These are phyloP conservation scores for Andrena cerasifolii DNA, from an alignment of 1,140 invertebrate genomes.

Conservation along the genomic window DNA sequence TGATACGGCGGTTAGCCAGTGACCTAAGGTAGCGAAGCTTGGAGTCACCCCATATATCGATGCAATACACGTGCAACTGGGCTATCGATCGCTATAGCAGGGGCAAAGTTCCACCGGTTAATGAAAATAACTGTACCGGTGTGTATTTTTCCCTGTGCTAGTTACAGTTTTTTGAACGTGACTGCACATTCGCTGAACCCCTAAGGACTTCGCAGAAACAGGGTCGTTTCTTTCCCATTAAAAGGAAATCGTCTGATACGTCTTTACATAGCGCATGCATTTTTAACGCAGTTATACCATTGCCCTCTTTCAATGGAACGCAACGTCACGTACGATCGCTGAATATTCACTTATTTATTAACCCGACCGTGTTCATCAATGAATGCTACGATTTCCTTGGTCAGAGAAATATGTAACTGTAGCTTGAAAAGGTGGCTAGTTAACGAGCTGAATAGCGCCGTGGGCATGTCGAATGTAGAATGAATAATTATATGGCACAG, in stretches of 20 bases:
- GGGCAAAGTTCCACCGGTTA: conserved; percentile 76
- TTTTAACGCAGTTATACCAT: background rate
- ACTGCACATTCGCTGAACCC: conserved; percentile 52
- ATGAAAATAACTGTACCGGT: conserved; percentile 75
- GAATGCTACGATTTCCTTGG: too few relatives aligned
- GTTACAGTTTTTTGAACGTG: conserved; percentile 63
- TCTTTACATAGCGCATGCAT: background rate
- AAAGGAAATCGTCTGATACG: background rate
- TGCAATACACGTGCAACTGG: conserved; percentile 79
- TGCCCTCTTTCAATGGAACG: too few relatives aligned
- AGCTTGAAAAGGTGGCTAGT: too few relatives aligned
- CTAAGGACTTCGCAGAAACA: conserved; percentile 44
- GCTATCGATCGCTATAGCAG: conserved; percentile 77
- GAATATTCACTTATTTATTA: too few relatives aligned
- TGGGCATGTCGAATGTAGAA: too few relatives aligned
- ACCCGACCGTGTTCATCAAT: too few relatives aligned
- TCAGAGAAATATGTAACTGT: too few relatives aligned
- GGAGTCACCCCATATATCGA: conserved; percentile 71
- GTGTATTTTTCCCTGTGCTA: conserved; percentile 54
- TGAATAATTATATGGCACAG: too few relatives aligned
- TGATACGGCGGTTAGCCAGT: conserved; percentile 75
- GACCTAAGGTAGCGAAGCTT: conserved; percentile 72
- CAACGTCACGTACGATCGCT: too few relatives aligned
- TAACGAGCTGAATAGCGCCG: too few relatives aligned
- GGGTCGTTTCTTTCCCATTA: conserved; percentile 15